Conservation (phyloP, 1,140 invertebrate genomes). For the Solen grandis region DNA sequence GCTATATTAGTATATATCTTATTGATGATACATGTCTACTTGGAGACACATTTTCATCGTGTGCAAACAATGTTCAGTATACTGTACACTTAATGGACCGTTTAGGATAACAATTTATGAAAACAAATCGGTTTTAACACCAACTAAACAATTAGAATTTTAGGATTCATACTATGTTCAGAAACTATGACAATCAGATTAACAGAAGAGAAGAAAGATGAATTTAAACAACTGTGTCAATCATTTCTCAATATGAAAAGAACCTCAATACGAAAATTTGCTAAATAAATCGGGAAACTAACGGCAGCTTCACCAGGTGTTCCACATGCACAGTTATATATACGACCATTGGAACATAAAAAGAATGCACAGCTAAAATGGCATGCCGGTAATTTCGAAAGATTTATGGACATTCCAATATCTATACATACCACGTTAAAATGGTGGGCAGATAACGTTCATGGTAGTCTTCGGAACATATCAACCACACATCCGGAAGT, state of each 20-base stretch:
- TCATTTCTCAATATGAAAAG: background rate
- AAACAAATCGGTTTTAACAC: no score
- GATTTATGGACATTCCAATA: no score
- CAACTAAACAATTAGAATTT: background rate
- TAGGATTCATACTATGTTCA: no score
- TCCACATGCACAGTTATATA: no score
- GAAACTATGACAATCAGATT: background rate
- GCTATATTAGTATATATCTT: no score
- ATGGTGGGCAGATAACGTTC: no score
- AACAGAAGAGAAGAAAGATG: background rate
- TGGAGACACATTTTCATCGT: no score
- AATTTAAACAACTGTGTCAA: background rate
- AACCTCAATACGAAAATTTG: background rate
- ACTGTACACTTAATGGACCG: background rate
- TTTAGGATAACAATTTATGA: background rate
- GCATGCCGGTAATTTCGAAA: constrained; percentile 2
- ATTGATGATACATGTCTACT: no score
- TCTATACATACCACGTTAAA: no score
- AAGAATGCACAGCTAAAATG: background rate
- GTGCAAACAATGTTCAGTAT: background rate
- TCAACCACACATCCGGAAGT: no score
- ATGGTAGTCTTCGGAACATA: no score
- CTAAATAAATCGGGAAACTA: constrained; percentile 8
- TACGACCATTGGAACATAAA: constrained; percentile 1
- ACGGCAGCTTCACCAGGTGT: no score